Evolutionary conservation across 2,888 invertebrate species (phyloP).

Genomic region (Hoplodrina ambigua): DNA sequence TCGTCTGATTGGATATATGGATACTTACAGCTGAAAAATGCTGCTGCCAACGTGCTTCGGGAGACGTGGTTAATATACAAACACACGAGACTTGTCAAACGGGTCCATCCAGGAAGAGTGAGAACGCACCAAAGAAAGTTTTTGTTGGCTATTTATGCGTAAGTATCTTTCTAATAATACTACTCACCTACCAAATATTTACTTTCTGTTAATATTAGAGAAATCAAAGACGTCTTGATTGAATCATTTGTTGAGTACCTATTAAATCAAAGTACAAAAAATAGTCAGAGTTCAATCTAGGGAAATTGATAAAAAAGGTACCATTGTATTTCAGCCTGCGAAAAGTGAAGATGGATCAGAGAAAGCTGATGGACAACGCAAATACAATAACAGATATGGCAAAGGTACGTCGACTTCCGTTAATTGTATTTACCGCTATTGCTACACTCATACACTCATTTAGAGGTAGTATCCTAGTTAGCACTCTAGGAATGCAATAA

Average conservation of each 20-base stretch:
- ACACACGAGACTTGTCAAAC: constrained; percentile 99
- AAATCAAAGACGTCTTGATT: too few species aligned
- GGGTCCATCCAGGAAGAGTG: constrained; percentile 98
- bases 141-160: constrained; percentile 99
- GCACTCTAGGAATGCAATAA: constrained; percentile 70
- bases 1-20: constrained; percentile 49
- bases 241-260: neutral
- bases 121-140: constrained; percentile 99
- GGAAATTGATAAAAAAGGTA: constrained; percentile 11
- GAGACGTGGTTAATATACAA: constrained; percentile 99
- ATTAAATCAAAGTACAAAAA: neutral
- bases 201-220: neutral
- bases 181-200: neutral
- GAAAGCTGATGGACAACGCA: constrained; percentile 99
- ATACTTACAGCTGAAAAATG: constrained; percentile 97
- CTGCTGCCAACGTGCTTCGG: constrained; percentile 99
- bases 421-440: constrained; percentile 67
- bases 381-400: constrained; percentile 99
- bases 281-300: neutral
- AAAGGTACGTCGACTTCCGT: constrained; percentile 93
- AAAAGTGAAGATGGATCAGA: constrained; percentile 99
- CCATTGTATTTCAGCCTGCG: constrained; percentile 93
- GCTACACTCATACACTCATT: constrained; percentile 87
- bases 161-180: constrained; percentile 83
- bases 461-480: constrained; percentile 74